Evolutionary conservation across 2,888 invertebrate species (phyloP), one percentile per base, ranked within the genome.

Genomic region (Pyralis farinalis): DNA sequence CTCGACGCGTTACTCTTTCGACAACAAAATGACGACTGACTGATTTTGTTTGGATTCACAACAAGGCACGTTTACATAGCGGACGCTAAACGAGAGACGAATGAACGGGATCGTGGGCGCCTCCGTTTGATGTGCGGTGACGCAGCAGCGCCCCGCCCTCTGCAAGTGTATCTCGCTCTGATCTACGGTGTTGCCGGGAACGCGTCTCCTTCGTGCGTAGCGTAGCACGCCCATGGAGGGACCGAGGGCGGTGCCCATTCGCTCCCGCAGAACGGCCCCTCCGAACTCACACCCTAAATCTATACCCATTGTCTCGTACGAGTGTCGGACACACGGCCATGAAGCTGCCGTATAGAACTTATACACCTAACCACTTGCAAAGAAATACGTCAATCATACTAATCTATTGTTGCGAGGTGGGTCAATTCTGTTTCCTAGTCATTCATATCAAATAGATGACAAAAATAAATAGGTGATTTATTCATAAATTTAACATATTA

Each of bases 31-130:
- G 90, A 90, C 87, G 90, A 90, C 91, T 90, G 91, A 85, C 84
- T 80, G 84, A 83, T 84, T 90, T 92, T 94, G 94, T 94, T 94
- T 93, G 92, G 93, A 94, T 93, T 94, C 94, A 94, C 94, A 94
- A 94, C 94, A 94, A 92, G 88, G 83, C 89, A 87, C 91, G 94
- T 94, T 94, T 94, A 94, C 94, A 93, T 94, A 94, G 92, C 87
- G 85, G 83, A 72, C 82, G 83, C 80, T 79, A 82, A 78, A 68
- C 81, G 78, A 78, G 83, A 90, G 82, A 74, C 85, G 85, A 85
- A 85, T 83, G 80, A 85, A 80, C 72, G 71, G 71, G 67, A 70
- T 65, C 63, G 81, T 74, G 76, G 79, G 84, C 75, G 73, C 72
- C 55, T 51, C 66, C 71, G 61, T 41, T 47, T 49, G 57, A 36